Evolutionary conservation across 2,888 invertebrate species (phyloP), one percentile per base, ranked within the genome.

Genomic region (Eueremaeus valkanovi): DNA sequence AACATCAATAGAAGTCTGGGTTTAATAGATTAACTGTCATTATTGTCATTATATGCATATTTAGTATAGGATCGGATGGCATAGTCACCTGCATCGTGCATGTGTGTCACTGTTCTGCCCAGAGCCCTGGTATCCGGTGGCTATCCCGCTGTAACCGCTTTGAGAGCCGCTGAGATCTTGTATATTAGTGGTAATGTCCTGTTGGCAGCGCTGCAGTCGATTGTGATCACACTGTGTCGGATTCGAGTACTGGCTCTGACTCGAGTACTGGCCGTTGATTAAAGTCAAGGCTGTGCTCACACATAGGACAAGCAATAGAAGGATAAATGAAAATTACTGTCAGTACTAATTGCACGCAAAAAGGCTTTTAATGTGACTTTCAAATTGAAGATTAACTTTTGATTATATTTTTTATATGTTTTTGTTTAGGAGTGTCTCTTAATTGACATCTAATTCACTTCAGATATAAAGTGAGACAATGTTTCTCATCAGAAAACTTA

Each of bases 181-280:
- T 33, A 68, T 40, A 42, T 42, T 42, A 3, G 36, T 24, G 8
- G 42, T 24, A 24, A 68, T 42, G 36, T 68, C 68, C 27, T 24
- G 68, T 68, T 68, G 68, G 21, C 68, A 68, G 36, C 42, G 42
- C 68, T 68, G 68, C 1, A 68, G 24, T 24, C 68, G 31, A 40
- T 68, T 42, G 68, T 42, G 68, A 33, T 68, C 68, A 18, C 68
- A 68, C 18, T 24, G 24, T 11, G 6, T 24, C 13, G 3, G 55
- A 55, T n/a, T 66, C 24, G 13, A 13, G 3, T 61, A 33, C 31
- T 61, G 58, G 8, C 13, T 27, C 11, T 18, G 6, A 6, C 42
- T 36, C 8, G 33, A 36, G 16, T 33, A 27, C 40, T 68, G 68
- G n/a, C 40, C 68, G 16, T 27, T 31, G 51, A 51, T 51, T 51